Percentiles rank a stretch among this genome's conserved stretches.
phyloP scores from a whole-genome alignment of 2,113 vertebrate genomes.

The Hippolais icterina region DNA sequence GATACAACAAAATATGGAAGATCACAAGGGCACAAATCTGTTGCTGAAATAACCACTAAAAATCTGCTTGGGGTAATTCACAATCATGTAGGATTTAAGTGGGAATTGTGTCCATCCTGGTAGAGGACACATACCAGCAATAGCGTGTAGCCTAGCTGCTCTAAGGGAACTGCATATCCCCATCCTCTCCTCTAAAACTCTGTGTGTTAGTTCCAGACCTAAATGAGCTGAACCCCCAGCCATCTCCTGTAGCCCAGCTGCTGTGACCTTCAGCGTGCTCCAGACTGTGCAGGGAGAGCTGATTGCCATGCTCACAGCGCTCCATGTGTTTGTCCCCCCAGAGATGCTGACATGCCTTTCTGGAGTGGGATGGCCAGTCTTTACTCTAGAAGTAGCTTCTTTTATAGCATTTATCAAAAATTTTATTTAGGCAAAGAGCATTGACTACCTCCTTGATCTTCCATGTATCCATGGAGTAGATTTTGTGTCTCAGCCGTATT shows the following conservation, averaged over 20 bases:
- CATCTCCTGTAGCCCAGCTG: background rate
- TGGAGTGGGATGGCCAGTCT: background rate
- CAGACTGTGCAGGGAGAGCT: fast-evolving
- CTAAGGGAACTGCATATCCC: background rate
- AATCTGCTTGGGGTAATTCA: background rate
- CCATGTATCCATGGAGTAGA: background rate
- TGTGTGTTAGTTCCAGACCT: background rate
- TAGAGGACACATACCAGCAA: background rate
- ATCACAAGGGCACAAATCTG: background rate
- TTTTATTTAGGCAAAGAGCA: background rate
- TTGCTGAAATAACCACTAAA: background rate
- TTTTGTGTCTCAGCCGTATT: background rate
- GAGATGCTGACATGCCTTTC: background rate
- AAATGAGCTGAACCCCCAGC: background rate
- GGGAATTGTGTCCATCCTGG: background rate
- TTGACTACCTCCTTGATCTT: background rate
- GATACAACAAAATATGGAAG: background rate
- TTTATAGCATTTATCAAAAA: background rate
- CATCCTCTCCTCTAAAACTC: background rate
- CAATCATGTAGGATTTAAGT: background rate
- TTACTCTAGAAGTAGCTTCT: background rate
- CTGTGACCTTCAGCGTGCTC: background rate
- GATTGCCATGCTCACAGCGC: fast-evolving
- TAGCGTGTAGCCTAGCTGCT: background rate
- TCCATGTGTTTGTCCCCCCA: background rate